Evolutionary conservation across 2,888 invertebrate genomes (phyloP).

Genomic region (Chalcis sispes): DNA sequence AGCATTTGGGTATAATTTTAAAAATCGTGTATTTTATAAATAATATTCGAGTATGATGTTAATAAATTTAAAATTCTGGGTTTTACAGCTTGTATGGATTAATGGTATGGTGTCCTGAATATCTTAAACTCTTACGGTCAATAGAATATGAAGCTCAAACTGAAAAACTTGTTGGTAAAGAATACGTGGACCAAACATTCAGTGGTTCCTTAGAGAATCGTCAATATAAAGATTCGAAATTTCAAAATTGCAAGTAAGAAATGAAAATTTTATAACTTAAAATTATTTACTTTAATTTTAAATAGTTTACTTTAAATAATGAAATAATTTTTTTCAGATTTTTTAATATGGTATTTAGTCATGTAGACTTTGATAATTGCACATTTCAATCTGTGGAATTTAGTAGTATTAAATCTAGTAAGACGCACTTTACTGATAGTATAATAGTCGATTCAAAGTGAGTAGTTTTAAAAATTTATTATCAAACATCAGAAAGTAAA

Average conservation of each 20-base stretch:
- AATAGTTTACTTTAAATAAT: background rate
- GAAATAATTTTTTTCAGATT: slow-evolving; percentile 74
- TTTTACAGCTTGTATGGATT: slow-evolving; percentile 78
- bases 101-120: slow-evolving; percentile 79
- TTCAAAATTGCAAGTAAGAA: slow-evolving; percentile 79
- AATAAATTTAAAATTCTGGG: background rate
- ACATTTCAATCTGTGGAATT: slow-evolving; percentile 83
- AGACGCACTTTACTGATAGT: slow-evolving; percentile 81
- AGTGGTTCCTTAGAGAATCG: slow-evolving; percentile 82
- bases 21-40: background rate
- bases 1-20: slow-evolving; percentile 77
- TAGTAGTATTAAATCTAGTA: slow-evolving; percentile 84
- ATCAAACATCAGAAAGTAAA: slow-evolving; percentile 13
- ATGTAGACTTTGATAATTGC: slow-evolving; percentile 84
- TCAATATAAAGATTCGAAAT: slow-evolving; percentile 80
- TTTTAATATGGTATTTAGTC: slow-evolving; percentile 83
- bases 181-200: slow-evolving; percentile 77
- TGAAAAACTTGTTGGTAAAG: slow-evolving; percentile 69
- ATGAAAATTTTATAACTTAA: background rate
- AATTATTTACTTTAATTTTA: background rate
- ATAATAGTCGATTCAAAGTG: slow-evolving; percentile 82
- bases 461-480: slow-evolving; percentile 57
- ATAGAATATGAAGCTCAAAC: slow-evolving; percentile 73
- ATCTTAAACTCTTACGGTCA: slow-evolving; percentile 74
- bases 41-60: background rate